Evolutionary conservation across 2,888 invertebrate genomes (phyloP), one percentile per base, ranked within the genome.

Genomic region (Dendrolimus pini): DNA sequence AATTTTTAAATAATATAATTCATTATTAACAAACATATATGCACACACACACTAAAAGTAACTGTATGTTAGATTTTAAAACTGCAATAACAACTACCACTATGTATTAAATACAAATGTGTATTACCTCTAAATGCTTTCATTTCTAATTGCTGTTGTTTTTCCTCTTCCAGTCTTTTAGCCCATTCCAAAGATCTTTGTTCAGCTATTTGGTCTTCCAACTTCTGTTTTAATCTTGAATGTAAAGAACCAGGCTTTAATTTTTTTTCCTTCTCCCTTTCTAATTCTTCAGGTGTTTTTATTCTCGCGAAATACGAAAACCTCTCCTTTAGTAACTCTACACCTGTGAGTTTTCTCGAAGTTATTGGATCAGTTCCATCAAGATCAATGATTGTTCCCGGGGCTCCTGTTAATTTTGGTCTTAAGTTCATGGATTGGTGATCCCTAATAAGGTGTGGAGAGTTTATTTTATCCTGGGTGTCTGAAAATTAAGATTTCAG

Each of bases 171-270:
- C 41, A 92, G 83, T 56, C 93, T 93, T 68, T 94, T 93, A 58
- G 93, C 91, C 93, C 96, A 93, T 66, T 95, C 94, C 60, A 94
- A 90, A 53, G 93, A 92, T 56, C 96, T 89, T 69, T 94, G 94
- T 62, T 93, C 91, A 2, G 93, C 93, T 72, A 97, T 97, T 80
- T 94, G 90, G 12, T 92, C 88, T 70, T 94, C 93, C 2, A 97
- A 86, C 62, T 94, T 93, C 61, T 93, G 92, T 73, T 94, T 94
- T 57, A 97, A 83, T 67, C 93, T 93, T n/a, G 92, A 78, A 64
- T 95, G 92, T 67, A 94, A 94, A 2, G 93, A 93, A 0, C 97
- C 96, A 54, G 96, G 95, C 74, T 93, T 84, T 62, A 85, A 80
- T 93, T 83, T 93, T 68, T 93, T 80, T 74, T 93, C 87, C 64